Conservation (phyloP, 2,888 invertebrate species). For the Phragmatobia fuliginosa region DNA sequence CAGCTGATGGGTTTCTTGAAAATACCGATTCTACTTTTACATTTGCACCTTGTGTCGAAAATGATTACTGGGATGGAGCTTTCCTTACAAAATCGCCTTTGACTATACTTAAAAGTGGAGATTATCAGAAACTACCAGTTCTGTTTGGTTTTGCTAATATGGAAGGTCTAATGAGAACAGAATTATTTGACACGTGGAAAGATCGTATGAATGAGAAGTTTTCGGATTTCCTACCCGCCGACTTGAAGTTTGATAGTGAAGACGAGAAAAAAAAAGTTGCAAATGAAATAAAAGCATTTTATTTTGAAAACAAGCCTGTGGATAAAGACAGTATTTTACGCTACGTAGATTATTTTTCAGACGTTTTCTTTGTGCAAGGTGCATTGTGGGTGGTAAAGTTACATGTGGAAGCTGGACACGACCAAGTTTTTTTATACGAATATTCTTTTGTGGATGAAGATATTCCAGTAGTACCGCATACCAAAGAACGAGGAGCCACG, state of each 20-base stretch:
- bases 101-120: constrained; percentile 47
- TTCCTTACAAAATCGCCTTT: constrained; percentile 53
- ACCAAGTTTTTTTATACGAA: too few species aligned
- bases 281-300: too few species aligned
- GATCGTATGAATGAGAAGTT: constrained; percentile 43
- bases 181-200: constrained; percentile 45
- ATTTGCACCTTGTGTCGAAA: constrained; percentile 52
- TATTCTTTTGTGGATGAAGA: too few species aligned
- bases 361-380: constrained; percentile 61
- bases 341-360: constrained; percentile 55
- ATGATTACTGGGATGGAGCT: constrained; percentile 26
- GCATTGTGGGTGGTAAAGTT: constrained; percentile 47
- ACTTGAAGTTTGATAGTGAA: too few species aligned
- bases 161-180: constrained; percentile 52
- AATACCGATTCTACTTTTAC: constrained; percentile 45
- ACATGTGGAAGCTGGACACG: constrained; percentile 29
- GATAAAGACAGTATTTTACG: constrained; percentile 31
- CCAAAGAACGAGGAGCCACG: too few species aligned
- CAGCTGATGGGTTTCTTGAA: constrained; percentile 6
- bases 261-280: too few species aligned
- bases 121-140: constrained; percentile 49
- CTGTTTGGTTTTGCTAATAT: constrained; percentile 54
- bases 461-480: too few species aligned
- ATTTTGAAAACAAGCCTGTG: too few species aligned
- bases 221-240: too few species aligned